Conservation (phyloP, 2,888 invertebrate species). For the Sericinus montela region DNA sequence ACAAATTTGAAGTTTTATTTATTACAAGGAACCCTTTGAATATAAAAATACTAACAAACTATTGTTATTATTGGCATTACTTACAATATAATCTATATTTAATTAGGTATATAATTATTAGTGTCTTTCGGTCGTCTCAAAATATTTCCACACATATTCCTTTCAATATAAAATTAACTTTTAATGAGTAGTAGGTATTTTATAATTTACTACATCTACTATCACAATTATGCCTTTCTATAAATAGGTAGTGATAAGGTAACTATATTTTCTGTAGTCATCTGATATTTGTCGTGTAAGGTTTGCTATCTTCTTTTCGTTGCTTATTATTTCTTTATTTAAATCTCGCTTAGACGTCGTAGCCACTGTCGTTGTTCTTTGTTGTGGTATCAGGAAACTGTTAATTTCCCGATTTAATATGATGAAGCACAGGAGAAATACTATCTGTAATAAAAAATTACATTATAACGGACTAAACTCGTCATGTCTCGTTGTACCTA, state of each 20-base stretch:
- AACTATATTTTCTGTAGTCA: slow-evolving; percentile 65
- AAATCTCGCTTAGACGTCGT: background rate
- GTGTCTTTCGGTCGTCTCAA: too few relatives aligned
- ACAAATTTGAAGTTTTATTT: too few relatives aligned
- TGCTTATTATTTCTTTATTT: slow-evolving; percentile 3
- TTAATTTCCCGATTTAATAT: slow-evolving; percentile 25
- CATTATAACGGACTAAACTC: slow-evolving; percentile 4
- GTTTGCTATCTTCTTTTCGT: slow-evolving; percentile 17
- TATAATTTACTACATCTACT: background rate
- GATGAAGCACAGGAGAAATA: slow-evolving; percentile 28
- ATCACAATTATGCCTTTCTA: slow-evolving; percentile 26
- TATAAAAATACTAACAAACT: too few relatives aligned
- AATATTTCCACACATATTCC: too few relatives aligned
- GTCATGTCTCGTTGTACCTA: too few relatives aligned
- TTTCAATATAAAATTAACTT: too few relatives aligned
- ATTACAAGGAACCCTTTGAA: too few relatives aligned
- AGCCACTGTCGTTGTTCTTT: background rate
- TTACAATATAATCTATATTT: too few relatives aligned
- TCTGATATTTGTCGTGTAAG: slow-evolving; percentile 39
- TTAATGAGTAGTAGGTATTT: background rate
- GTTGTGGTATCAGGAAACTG: slow-evolving; percentile 26
- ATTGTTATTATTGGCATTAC: too few relatives aligned
- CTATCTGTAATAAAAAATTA: slow-evolving; percentile 35
- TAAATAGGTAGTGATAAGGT: slow-evolving; percentile 65
- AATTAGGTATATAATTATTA: too few relatives aligned